These are phyloP conservation scores for Bucorvus abyssinicus DNA, from an alignment of 2,797 vertebrate genomes.

Conservation along the genomic window DNA sequence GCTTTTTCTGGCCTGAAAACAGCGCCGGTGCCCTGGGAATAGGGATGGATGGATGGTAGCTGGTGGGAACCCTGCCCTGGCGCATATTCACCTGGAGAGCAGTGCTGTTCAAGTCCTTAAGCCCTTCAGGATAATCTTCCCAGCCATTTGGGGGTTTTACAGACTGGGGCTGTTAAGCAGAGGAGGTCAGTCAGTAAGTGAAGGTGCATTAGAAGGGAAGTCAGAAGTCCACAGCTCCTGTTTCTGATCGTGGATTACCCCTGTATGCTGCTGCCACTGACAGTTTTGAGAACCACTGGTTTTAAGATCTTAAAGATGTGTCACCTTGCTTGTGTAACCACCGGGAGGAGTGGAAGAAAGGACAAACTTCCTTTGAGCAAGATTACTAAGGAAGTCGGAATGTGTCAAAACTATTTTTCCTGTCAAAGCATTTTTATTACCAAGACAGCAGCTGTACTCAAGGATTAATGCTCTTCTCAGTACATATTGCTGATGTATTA, in stretches of 20 bases:
- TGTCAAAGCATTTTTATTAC: neutral
- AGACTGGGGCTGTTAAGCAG: neutral
- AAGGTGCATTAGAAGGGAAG: neutral
- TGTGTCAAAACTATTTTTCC: conserved; percentile 16
- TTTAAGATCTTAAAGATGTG: neutral
- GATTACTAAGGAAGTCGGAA: neutral
- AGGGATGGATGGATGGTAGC: neutral
- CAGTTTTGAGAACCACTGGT: neutral
- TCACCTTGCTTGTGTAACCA: neutral
- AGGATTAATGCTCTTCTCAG: neutral
- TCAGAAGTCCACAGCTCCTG: neutral
- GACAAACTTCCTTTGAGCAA: neutral
- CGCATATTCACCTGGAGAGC: neutral
- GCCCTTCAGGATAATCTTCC: neutral
- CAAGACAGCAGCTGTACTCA: neutral
- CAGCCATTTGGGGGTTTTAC: neutral
- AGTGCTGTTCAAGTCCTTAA: neutral
- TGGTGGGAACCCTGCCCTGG: neutral
- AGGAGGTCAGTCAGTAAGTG: neutral
- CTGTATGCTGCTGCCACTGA: neutral
- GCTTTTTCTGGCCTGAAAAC: neutral
- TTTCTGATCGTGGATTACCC: neutral
- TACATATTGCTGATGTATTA: neutral
- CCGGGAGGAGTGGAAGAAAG: neutral
- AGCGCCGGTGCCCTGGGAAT: neutral